Base-by-base conservation (phyloP, 1,140 invertebrate genomes). In the Oscheius sp. region DNA sequence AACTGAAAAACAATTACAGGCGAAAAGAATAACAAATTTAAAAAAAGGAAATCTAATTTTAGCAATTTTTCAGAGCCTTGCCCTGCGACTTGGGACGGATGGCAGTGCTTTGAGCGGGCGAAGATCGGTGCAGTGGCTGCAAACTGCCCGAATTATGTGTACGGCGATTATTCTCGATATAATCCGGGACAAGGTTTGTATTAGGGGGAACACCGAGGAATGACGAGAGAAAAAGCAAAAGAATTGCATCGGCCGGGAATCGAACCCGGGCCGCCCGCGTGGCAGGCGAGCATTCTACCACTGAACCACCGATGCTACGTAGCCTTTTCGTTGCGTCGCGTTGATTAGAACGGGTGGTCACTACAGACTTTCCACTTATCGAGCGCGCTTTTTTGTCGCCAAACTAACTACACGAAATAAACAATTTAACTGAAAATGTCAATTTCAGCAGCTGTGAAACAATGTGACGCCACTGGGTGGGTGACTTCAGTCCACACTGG, bases 281-380 rank as follows among this genome's bases (percentile, higher is more conserved):
- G 90, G 90, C 91, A 91, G 91, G 91, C 91, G 91, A 92, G 90
- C 89, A 91, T 91, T 91, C 90, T 91, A 91, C 91, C 91, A 91
- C 90, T 91, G 90, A 91, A 91, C 90, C 91, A 91, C 90, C 90
- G 74, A 76, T 76, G 74, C 74, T 75, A 32, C 23, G 7, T 13
- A 59, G 55, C 13, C 13, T 45, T n/a, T n/a, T n/a, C n/a, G n/a
- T n/a, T n/a, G n/a, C n/a, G n/a, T n/a, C n/a, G n/a, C n/a, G n/a
- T n/a, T n/a, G n/a, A n/a, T n/a, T n/a, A n/a, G n/a, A n/a, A n/a
- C n/a, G n/a, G n/a, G n/a, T n/a, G n/a, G n/a, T n/a, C n/a, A n/a
- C n/a, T n/a, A n/a, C n/a, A n/a, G n/a, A n/a, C n/a, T n/a, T n/a
- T n/a, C n/a, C n/a, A n/a, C n/a, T n/a, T n/a, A n/a, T n/a, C n/a